Conservation (phyloP, 2,113 vertebrate species). For the Amazona vittata region DNA sequence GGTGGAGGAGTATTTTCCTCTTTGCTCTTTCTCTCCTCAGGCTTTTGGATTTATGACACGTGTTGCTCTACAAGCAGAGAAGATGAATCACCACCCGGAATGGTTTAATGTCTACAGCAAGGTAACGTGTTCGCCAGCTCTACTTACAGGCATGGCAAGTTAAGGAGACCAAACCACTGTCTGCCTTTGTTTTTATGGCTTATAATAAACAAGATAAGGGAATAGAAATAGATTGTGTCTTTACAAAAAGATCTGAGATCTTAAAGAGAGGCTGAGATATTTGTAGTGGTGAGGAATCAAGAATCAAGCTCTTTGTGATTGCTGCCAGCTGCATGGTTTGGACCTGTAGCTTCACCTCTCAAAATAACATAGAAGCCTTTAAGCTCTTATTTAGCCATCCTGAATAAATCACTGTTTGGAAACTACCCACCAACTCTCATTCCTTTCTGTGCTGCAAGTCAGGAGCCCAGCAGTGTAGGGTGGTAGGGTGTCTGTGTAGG, state of each 20-base stretch:
- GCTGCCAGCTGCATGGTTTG: background rate
- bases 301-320: background rate
- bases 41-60: constrained; percentile 98
- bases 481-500: background rate
- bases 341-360: background rate
- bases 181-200: background rate
- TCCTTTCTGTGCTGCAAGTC: background rate
- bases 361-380: background rate
- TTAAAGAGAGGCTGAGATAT: background rate
- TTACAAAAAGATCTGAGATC: background rate
- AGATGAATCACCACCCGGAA: constrained; percentile 98
- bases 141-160: background rate
- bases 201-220: background rate
- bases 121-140: constrained; percentile 75
- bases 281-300: background rate
- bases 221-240: background rate
- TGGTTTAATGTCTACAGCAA: constrained; percentile 99
- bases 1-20: background rate
- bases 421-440: background rate
- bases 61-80: constrained; percentile 95
- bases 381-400: background rate
- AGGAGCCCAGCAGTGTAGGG: background rate
- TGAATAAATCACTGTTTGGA: background rate
- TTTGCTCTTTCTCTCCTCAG: constrained; percentile 69
- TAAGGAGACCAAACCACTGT: background rate